Evolutionary conservation across 1,140 invertebrate genomes (phyloP).

Genomic region (Seison nebaliae): DNA sequence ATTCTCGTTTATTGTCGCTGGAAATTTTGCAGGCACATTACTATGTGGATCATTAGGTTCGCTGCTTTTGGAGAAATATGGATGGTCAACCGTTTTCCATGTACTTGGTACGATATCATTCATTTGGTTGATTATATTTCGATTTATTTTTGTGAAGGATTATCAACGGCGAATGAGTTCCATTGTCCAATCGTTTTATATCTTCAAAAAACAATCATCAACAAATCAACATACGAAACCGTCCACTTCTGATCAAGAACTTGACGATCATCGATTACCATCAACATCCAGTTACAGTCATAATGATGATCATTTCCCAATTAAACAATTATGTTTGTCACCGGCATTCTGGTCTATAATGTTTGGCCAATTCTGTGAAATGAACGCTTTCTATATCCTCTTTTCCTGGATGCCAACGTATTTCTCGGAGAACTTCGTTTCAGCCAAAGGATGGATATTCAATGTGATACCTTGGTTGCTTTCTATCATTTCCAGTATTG

Average conservation of each 20-base stretch:
- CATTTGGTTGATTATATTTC: conserved; percentile 9
- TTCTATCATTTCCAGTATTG: conserved; percentile 37
- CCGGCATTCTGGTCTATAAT: conserved; percentile 39
- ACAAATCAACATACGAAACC: no score
- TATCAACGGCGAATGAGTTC: no score
- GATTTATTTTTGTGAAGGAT: no score
- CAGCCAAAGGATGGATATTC: conserved; percentile 35
- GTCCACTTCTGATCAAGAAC: no score
- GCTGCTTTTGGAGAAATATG: conserved; percentile 38
- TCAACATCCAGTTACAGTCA: no score
- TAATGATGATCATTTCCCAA: no score
- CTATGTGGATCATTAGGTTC: conserved; percentile 42
- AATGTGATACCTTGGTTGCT: conserved; percentile 47
- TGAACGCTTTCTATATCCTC: conserved; percentile 45
- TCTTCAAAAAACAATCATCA: no score
- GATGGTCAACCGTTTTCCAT: conserved; percentile 42
- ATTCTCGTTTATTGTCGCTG: conserved; percentile 41
- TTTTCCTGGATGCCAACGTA: conserved; percentile 48
- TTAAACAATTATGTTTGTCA: no score
- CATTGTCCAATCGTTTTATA: no score
- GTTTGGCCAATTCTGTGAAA: conserved; percentile 44
- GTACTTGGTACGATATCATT: conserved; percentile 34
- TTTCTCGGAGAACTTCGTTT: conserved; percentile 39
- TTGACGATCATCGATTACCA: no score
- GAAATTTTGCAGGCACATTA: conserved; percentile 37